A percentile compares a stretch with the other conserved stretches of the same genome.
Evolutionary conservation across 2,888 invertebrate genomes (phyloP).

Genomic region (Clitarchus hookeri): DNA sequence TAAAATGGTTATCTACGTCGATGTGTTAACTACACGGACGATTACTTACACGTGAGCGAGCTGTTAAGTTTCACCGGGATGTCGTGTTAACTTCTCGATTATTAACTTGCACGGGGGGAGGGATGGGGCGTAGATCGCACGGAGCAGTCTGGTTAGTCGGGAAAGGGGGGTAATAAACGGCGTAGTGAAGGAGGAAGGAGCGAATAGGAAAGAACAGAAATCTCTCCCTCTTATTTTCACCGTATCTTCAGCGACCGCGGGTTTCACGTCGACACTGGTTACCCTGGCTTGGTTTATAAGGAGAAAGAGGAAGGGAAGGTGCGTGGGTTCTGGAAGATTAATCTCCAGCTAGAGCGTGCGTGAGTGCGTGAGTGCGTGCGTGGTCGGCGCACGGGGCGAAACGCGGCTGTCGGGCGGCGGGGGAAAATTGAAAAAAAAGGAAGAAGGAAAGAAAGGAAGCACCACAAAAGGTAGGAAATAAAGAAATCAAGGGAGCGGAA

Average conservation of each 20-base stretch:
- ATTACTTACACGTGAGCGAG: background rate
- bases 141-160: background rate
- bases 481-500: slow-evolving; percentile 1
- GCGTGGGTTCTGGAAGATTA: background rate
- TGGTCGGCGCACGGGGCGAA: background rate
- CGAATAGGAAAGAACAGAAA: background rate
- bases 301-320: background rate
- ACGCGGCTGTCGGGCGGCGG: no score
- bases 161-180: background rate
- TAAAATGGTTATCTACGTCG: no score
- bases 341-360: background rate
- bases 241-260: background rate
- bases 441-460: background rate
- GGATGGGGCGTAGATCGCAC: background rate
- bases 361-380: background rate
- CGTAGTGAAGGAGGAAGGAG: background rate
- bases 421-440: background rate
- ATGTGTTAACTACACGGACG: background rate
- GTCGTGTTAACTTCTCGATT: background rate
- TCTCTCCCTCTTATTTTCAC: background rate
- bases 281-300: background rate
- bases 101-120: background rate
- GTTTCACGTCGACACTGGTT: background rate
- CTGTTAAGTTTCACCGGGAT: background rate
- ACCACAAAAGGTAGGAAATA: slow-evolving; percentile 1